Evolutionary conservation across 2,888 invertebrate genomes (phyloP).

Genomic region (Spilarctia lutea): DNA sequence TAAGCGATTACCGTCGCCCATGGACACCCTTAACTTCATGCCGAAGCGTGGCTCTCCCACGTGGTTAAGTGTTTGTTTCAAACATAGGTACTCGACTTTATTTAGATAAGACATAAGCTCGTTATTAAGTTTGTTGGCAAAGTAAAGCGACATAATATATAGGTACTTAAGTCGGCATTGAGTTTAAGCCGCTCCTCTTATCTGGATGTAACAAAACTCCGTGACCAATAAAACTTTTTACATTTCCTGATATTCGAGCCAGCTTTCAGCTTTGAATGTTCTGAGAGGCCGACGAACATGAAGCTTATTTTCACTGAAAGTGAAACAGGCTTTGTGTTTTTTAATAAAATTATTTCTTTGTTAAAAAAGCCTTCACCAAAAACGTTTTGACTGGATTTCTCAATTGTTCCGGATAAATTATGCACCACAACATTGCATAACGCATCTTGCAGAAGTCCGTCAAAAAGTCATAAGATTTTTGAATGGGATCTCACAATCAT

Average conservation of each 20-base stretch:
- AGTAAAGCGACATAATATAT: not conserved
- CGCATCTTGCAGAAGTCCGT: not conserved
- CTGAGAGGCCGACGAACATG: not conserved
- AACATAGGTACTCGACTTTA: too few relatives aligned
- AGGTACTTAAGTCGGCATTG: not conserved
- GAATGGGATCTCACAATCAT: too few relatives aligned
- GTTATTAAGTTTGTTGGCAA: not conserved
- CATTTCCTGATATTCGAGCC: conserved; percentile 8
- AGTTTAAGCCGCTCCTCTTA: not conserved
- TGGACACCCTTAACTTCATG: too few relatives aligned
- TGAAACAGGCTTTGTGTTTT: not conserved
- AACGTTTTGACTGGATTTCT: not conserved
- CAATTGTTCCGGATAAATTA: too few relatives aligned
- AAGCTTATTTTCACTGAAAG: not conserved
- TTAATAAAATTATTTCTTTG: not conserved
- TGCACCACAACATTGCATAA: too few relatives aligned
- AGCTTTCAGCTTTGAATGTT: conserved; percentile 2
- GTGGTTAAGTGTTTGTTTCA: too few relatives aligned
- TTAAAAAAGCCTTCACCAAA: not conserved
- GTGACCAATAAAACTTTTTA: conserved; percentile 12
- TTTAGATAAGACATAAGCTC: not conserved
- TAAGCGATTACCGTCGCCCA: too few relatives aligned
- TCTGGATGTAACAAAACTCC: not conserved
- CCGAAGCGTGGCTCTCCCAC: too few relatives aligned
- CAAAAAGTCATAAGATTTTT: not conserved